Evolutionary conservation across 35 echinoderm and acorn worm species (phyloP).

Genomic region (Eucidaris tribuloides): DNA sequence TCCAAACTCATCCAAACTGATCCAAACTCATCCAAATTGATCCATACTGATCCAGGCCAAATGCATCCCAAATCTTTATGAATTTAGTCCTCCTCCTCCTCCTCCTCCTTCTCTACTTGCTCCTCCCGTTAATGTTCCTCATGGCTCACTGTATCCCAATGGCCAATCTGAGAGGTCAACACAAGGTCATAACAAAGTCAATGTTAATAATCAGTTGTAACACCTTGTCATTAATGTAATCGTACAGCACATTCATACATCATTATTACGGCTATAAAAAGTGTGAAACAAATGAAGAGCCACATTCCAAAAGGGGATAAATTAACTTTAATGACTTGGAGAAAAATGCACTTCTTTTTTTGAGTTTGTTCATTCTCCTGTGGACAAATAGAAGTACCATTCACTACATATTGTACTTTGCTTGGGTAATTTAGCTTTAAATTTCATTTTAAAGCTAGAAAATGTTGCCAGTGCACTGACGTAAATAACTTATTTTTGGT

Average conservation of each 20-base stretch:
- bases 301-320: background rate
- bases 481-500: too few relatives aligned
- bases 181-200: background rate
- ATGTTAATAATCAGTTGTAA: background rate
- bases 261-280: background rate
- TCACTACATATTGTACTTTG: too few relatives aligned
- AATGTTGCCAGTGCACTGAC: too few relatives aligned
- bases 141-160: background rate
- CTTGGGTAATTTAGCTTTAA: too few relatives aligned
- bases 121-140: slow-evolving; percentile 14
- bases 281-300: background rate
- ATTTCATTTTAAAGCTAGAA: too few relatives aligned
- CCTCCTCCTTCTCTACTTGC: slow-evolving; percentile 10
- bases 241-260: background rate
- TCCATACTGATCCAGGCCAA: background rate
- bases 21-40: background rate
- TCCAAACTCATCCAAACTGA: too few relatives aligned
- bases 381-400: too few relatives aligned
- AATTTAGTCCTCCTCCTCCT: background rate
- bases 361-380: background rate
- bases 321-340: background rate
- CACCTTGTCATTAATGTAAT: background rate
- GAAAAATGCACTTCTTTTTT: background rate
- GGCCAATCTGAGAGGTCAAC: slow-evolving; percentile 21
- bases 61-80: background rate